These are phyloP conservation scores for Psilopsiagon aymara DNA, from an alignment of 2,113 vertebrate species.

Conservation along the genomic window DNA sequence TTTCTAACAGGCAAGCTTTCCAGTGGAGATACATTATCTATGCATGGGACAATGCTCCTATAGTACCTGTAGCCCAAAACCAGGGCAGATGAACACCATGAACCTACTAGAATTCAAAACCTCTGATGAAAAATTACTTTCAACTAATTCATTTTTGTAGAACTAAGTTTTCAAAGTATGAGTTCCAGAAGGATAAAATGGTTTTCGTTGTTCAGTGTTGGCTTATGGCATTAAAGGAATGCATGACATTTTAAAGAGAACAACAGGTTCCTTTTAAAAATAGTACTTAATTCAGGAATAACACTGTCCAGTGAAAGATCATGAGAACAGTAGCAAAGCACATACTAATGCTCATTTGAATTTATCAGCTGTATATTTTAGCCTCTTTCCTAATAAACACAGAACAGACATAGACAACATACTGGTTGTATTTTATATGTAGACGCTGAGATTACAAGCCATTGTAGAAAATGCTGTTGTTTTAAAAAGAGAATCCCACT, in stretches of 20 bases:
- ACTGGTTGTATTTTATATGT: not conserved
- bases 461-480: not conserved
- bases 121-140: not conserved
- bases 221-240: conserved; percentile 53
- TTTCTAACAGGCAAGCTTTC: not conserved
- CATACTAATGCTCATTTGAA: not conserved
- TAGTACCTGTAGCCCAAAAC: not conserved
- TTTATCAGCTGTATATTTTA: not conserved
- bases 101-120: not conserved
- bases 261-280: conserved; percentile 68
- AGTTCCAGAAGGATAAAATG: not conserved
- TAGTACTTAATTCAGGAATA: conserved; percentile 49
- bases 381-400: not conserved
- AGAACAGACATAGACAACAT: not conserved
- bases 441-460: not conserved
- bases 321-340: not conserved
- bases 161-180: not conserved
- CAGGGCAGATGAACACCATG: not conserved
- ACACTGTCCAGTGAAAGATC: not conserved
- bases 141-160: not conserved
- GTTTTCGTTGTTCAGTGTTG: conserved; percentile 40
- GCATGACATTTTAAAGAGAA: conserved; percentile 63
- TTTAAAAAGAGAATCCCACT: not conserved
- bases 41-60: not conserved
- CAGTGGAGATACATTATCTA: not conserved